Conservation (phyloP, 1,140 invertebrate genomes). For the Rhopalosiphum padi region DNA sequence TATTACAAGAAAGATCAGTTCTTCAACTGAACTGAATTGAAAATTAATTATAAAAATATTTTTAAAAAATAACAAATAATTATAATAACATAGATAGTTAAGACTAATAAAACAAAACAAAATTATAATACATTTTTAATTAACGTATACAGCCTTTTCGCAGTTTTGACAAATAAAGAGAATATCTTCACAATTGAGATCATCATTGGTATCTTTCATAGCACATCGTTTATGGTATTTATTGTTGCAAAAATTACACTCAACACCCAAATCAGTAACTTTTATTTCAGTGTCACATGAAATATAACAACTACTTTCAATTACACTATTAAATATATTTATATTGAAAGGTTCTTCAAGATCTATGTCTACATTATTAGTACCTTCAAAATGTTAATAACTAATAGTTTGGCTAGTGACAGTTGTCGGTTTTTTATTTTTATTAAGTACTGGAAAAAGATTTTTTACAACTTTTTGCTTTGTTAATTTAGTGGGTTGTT, state of each 20-base stretch:
- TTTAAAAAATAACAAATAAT: no score
- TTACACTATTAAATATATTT: neutral
- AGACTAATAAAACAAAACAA: no score
- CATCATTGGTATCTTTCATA: neutral
- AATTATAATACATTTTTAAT: no score
- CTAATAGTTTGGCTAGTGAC: neutral
- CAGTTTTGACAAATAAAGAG: slow-evolving; percentile 8
- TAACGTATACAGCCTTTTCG: neutral
- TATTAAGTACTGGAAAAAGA: neutral
- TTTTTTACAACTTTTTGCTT: slow-evolving; percentile 16
- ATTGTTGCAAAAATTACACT: neutral
- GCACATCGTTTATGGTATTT: slow-evolving; percentile 12
- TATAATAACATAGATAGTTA: no score
- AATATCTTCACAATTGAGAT: slow-evolving; percentile 16
- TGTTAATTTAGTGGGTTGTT: neutral
- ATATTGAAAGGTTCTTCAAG: neutral
- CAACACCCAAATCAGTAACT: slow-evolving; percentile 8
- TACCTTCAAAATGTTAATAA: neutral
- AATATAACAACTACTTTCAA: slow-evolving; percentile 3
- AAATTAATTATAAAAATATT: no score
- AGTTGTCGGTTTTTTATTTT: slow-evolving; percentile 6
- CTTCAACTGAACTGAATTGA: no score
- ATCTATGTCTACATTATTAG: neutral
- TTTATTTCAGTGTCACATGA: slow-evolving; percentile 12
- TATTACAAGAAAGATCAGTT: no score